Evolutionary conservation across 2,113 vertebrate genomes (phyloP).

Genomic region (Geothlypis trichas): DNA sequence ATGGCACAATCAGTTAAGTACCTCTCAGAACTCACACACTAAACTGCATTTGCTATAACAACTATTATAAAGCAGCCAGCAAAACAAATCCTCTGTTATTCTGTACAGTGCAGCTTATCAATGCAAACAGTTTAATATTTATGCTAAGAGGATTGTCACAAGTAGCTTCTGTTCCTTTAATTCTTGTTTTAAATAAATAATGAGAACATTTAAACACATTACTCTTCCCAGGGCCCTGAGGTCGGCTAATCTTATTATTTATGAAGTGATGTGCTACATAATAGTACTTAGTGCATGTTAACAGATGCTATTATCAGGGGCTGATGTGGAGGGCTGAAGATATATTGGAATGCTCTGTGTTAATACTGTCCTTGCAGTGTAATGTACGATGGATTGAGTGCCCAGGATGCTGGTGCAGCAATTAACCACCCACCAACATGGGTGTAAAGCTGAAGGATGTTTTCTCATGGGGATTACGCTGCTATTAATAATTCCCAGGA

Average conservation of each 20-base stretch:
- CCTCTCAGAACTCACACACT: slow-evolving; percentile 29
- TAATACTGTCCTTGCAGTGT: slow-evolving; percentile 86
- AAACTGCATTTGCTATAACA: slow-evolving; percentile 31
- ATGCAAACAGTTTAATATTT: slow-evolving; percentile 84
- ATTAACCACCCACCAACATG: slow-evolving; percentile 87
- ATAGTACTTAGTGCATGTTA: slow-evolving; percentile 99
- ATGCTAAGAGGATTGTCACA: slow-evolving; percentile 88
- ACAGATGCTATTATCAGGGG: slow-evolving; percentile 99
- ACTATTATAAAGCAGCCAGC: slow-evolving; percentile 46
- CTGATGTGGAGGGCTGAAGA: slow-evolving; percentile 90
- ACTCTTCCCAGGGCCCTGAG: slow-evolving; percentile 91
- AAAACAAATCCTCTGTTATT: slow-evolving; percentile 62
- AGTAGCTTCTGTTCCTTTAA: slow-evolving; percentile 94
- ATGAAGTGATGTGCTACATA: slow-evolving; percentile 99
- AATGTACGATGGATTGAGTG: slow-evolving; percentile 88
- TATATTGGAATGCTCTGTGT: slow-evolving; percentile 94
- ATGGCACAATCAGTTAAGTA: slow-evolving; percentile 49
- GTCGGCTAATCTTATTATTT: slow-evolving; percentile 99
- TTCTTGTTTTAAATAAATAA: slow-evolving; percentile 99
- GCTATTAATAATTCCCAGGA: slow-evolving; percentile 81
- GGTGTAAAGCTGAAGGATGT: slow-evolving; percentile 87
- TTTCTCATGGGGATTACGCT: slow-evolving; percentile 63
- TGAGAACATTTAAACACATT: slow-evolving; percentile 99
- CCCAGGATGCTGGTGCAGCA: slow-evolving; percentile 82
- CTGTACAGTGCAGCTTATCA: slow-evolving; percentile 66